Percentiles rank a stretch among this genome's conserved stretches.
These are phyloP conservation scores for Hypocryptadius cinnamomeus DNA, from an alignment of 2,113 vertebrate species.

Conservation along the genomic window DNA sequence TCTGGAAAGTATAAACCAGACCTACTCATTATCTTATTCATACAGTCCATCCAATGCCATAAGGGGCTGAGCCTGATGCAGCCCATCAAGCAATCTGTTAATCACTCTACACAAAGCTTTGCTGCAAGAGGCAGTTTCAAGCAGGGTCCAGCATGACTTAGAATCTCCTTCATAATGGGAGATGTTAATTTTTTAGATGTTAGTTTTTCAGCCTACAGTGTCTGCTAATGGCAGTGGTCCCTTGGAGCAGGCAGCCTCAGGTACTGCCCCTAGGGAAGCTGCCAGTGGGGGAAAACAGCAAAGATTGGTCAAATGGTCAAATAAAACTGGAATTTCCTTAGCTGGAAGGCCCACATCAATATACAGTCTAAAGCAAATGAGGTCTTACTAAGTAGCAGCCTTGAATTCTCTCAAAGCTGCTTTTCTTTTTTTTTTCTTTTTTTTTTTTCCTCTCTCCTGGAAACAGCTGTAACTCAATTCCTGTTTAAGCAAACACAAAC, in stretches of 20 bases:
- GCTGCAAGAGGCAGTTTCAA: not conserved
- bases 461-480: conserved; percentile 41
- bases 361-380: not conserved
- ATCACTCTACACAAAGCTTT: not conserved
- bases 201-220: not conserved
- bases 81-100: not conserved
- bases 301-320: not conserved
- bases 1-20: conserved; percentile 64
- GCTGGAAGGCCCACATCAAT: not conserved
- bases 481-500: conserved; percentile 47
- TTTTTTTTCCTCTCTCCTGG: not conserved
- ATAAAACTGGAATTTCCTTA: not conserved
- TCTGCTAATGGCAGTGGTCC: not conserved
- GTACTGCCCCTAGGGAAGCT: not conserved
- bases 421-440: not conserved
- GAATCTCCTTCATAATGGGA: not conserved
- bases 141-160: not conserved
- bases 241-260: not conserved
- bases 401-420: not conserved
- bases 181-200: not conserved
- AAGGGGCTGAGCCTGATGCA: not conserved
- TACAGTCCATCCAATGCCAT: not conserved
- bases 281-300: not conserved
- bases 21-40: not conserved
- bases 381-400: not conserved